A percentile compares a stretch with the other conserved stretches of the same genome.
These are phyloP conservation scores for Coelopa pilipes DNA, from an alignment of 2,888 invertebrate genomes.

Conservation along the genomic window DNA sequence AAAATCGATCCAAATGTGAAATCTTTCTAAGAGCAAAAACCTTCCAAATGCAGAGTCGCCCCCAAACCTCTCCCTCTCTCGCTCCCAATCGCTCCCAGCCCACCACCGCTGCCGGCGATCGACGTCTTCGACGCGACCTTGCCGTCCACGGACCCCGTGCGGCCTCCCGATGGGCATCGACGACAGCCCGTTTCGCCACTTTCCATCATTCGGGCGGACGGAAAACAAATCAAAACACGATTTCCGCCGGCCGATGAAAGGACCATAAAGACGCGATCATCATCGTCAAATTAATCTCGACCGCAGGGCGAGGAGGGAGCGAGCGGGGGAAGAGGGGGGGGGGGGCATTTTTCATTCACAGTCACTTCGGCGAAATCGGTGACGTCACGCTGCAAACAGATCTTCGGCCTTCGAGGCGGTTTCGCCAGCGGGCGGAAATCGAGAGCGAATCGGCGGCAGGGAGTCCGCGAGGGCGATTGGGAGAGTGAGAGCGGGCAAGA, in stretches of 20 bases:
- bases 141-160: too few species aligned
- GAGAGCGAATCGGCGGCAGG: neutral
- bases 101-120: too few species aligned
- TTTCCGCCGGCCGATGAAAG: too few species aligned
- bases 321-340: neutral
- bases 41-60: too few species aligned
- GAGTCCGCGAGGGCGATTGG: neutral
- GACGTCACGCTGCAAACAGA: conserved; percentile 7
- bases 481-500: neutral
- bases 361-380: conserved; percentile 13
- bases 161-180: too few species aligned
- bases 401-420: neutral
- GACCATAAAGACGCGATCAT: too few species aligned
- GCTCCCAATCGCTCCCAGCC: too few species aligned
- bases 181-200: too few species aligned
- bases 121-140: too few species aligned
- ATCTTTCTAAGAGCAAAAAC: too few species aligned
- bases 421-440: neutral
- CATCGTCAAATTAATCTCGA: neutral
- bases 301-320: neutral
- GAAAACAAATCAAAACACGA: neutral
- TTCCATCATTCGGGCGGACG: neutral
- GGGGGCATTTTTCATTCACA: neutral
- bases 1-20: too few species aligned
- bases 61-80: too few species aligned